Conservation (phyloP, 2,113 vertebrate species). For the Columba livia region DNA sequence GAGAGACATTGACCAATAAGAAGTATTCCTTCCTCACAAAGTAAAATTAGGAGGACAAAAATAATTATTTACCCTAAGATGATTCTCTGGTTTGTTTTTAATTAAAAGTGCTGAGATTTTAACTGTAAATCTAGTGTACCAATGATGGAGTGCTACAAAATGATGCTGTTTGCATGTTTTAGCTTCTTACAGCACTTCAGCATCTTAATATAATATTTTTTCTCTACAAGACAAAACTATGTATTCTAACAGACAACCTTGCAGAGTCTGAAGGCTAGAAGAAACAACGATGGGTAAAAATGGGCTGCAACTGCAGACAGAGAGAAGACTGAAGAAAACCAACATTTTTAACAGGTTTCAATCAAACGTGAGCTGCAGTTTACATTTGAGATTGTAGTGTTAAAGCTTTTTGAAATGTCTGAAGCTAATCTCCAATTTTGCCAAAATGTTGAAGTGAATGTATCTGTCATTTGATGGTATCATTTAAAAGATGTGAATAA, state of each 20-base stretch:
- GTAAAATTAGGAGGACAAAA: neutral
- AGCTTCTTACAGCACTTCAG: neutral
- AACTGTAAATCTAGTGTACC: neutral
- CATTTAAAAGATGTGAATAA: neutral
- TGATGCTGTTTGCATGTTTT: neutral
- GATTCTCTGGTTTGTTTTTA: neutral
- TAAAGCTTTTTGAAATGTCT: neutral
- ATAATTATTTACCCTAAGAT: neutral
- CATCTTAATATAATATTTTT: neutral
- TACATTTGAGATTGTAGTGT: neutral
- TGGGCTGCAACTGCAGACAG: neutral
- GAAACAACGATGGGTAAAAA: neutral
- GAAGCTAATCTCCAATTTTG: neutral
- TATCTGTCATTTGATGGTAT: neutral
- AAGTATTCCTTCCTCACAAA: neutral
- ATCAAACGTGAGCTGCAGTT: neutral
- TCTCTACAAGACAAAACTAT: neutral
- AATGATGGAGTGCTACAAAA: neutral
- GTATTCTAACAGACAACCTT: neutral
- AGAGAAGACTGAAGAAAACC: neutral
- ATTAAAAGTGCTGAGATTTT: neutral
- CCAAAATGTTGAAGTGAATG: neutral
- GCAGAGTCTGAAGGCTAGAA: neutral
- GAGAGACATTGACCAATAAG: neutral
- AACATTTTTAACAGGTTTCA: neutral